phyloP scores from a whole-genome alignment of 2,888 invertebrate species.

The Archips xylosteana region DNA sequence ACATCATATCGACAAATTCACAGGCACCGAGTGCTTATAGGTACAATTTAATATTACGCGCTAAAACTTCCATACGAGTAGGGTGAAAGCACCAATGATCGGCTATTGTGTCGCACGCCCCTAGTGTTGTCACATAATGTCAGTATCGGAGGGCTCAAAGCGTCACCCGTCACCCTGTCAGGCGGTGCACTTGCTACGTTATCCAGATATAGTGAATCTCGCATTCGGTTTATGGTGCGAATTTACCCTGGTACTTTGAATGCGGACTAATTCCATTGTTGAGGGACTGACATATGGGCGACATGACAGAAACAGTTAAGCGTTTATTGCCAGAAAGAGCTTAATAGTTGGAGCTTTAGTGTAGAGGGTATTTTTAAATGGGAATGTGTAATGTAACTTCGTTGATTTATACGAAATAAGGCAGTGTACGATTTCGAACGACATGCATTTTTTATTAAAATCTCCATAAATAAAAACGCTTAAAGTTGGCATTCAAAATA shows the following conservation, averaged over 20 bases:
- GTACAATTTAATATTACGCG: constrained; percentile 44
- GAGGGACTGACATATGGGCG: constrained; percentile 77
- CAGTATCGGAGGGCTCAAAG: constrained; percentile 81
- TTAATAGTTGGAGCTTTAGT: constrained; percentile 37
- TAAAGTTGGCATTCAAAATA: no score
- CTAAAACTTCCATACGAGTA: constrained; percentile 55
- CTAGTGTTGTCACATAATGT: constrained; percentile 81
- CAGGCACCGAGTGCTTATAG: not conserved
- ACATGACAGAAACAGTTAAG: constrained; percentile 72
- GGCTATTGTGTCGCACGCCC: constrained; percentile 74
- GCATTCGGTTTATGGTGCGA: constrained; percentile 44
- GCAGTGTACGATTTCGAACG: no score
- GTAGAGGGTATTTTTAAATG: constrained; percentile 6
- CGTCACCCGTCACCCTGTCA: constrained; percentile 71
- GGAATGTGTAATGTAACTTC: not conserved
- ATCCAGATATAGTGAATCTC: constrained; percentile 72
- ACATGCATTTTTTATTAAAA: no score
- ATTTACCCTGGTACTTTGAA: constrained; percentile 79
- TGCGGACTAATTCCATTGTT: constrained; percentile 84
- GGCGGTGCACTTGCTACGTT: constrained; percentile 80
- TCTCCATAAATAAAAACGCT: no score
- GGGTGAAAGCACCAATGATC: constrained; percentile 74
- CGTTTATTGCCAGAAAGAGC: constrained; percentile 59
- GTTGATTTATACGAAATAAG: not conserved
- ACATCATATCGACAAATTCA: not conserved